Conservation (phyloP, 2,888 invertebrate species). For the Tubulanus polymorphus region DNA sequence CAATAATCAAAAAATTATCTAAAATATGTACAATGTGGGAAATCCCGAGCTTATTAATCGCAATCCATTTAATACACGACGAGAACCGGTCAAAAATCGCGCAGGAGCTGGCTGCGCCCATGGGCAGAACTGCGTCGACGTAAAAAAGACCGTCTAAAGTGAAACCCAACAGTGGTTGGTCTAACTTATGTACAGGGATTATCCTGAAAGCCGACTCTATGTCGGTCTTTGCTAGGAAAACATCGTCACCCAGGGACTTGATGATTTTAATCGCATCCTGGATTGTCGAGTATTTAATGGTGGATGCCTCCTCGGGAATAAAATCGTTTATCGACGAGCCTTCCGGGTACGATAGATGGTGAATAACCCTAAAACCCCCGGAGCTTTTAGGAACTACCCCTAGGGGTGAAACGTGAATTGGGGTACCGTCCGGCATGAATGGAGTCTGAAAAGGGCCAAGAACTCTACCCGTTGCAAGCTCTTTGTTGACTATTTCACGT, state of each 20-base stretch:
- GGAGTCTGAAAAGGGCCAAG: not conserved
- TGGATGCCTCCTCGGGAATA: slow-evolving; percentile 6
- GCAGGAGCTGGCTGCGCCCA: slow-evolving; percentile 9
- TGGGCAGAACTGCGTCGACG: slow-evolving; percentile 11
- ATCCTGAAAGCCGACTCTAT: slow-evolving; percentile 14
- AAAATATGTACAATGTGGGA: slow-evolving; percentile 10
- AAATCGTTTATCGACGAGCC: slow-evolving; percentile 12
- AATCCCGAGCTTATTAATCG: slow-evolving; percentile 2
- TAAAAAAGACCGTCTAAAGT: slow-evolving; percentile 9
- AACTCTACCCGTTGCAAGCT: not conserved
- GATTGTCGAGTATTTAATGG: slow-evolving; percentile 11
- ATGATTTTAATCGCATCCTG: slow-evolving; percentile 9
- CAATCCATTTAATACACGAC: slow-evolving; percentile 14
- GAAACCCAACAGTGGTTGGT: slow-evolving; percentile 13
- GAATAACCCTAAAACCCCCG: slow-evolving; percentile 11
- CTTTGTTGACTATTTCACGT: not conserved
- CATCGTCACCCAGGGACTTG: not conserved
- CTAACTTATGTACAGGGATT: slow-evolving; percentile 6
- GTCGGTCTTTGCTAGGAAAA: slow-evolving; percentile 8
- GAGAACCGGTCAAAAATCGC: slow-evolving; percentile 13
- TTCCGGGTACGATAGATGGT: slow-evolving; percentile 13
- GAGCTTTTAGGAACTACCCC: no score
- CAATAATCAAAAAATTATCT: slow-evolving; percentile 15
- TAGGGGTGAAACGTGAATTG: no score
- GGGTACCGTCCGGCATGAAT: no score